Base-by-base conservation (phyloP, 1,140 invertebrate species). In the Apocrypta bakeri region DNA sequence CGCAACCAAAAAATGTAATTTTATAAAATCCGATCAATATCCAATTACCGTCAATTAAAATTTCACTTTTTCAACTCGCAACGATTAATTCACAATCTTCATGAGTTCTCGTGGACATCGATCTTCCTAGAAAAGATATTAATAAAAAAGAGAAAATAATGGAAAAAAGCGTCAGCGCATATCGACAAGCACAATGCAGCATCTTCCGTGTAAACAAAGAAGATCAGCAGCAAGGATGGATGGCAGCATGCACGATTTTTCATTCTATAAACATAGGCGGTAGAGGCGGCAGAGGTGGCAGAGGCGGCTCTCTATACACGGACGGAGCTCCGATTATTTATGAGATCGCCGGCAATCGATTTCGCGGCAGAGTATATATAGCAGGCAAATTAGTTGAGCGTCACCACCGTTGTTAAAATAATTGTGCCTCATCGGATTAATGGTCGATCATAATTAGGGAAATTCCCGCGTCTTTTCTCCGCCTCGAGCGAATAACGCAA, bases 381-480 rank as follows among this genome's bases (percentile, higher is more conserved):
- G 12, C 42, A 17, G 83, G 88, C 88, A 90, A 91, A 91, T 91
- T 90, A 90, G 90, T 87, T 87, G 73, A 87, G 79, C 74, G 48
- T 82, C 75, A 48, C 81, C 75, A 75, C 71, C 78, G 8, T 4
- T 89, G 89, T 91, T 90, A 91, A 91, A 91, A 90, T 91, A 91
- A 91, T 91, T 90, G 89, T 89, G 88, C 85, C 81, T 88, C 89
- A 88, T 91, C 86, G 86, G 82, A 89, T 91, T 91, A 90, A 91
- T 91, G 86, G 89, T 86, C 84, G 88, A 88, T 89, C 89, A 90
- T 91, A 91, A 91, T 91, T 91, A 91, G 89, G 89, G 88, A 90
- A 91, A 91, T 91, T 90, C 88, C 88, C 89, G 87, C 88, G 85
- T 86, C 84, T 64, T 84, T 85, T 81, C 82, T 83, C 84, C 71